phyloP scores from a whole-genome alignment of 2,797 vertebrate genomes.

The Arctocebus calabarensis region DNA sequence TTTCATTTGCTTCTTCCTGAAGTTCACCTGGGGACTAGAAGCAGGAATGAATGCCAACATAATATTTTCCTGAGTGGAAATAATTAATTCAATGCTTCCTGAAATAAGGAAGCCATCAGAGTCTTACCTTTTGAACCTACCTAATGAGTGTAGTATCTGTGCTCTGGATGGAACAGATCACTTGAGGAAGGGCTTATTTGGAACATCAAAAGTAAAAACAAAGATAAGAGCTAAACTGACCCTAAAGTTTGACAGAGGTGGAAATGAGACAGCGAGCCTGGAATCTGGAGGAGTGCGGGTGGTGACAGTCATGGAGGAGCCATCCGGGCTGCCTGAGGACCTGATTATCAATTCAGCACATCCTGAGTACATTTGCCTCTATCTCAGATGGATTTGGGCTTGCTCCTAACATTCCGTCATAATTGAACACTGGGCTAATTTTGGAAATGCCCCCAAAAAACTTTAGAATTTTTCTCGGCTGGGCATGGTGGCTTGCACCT shows the following conservation, averaged over 20 bases:
- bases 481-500: too few relatives aligned
- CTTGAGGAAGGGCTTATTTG: neutral
- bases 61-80: conserved; percentile 81
- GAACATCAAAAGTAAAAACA: conserved; percentile 13
- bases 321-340: neutral
- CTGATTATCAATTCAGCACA: neutral
- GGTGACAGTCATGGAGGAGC: fast-evolving
- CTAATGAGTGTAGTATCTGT: conserved; percentile 58
- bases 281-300: fast-evolving
- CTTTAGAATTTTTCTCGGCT: neutral
- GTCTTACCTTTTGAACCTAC: conserved; percentile 43
- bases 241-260: neutral
- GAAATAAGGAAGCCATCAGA: conserved; percentile 74
- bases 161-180: conserved; percentile 38
- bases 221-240: neutral
- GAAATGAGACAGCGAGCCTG: neutral
- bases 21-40: conserved; percentile 43
- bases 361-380: fast-evolving
- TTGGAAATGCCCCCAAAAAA: neutral
- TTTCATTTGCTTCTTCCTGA: conserved; percentile 53
- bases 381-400: neutral
- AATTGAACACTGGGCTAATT: neutral
- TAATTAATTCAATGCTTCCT: conserved; percentile 76
- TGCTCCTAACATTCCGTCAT: neutral
- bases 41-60: conserved; percentile 30